Conservation (phyloP, 2,797 vertebrate genomes). For the Catamblyrhynchus diadema region DNA sequence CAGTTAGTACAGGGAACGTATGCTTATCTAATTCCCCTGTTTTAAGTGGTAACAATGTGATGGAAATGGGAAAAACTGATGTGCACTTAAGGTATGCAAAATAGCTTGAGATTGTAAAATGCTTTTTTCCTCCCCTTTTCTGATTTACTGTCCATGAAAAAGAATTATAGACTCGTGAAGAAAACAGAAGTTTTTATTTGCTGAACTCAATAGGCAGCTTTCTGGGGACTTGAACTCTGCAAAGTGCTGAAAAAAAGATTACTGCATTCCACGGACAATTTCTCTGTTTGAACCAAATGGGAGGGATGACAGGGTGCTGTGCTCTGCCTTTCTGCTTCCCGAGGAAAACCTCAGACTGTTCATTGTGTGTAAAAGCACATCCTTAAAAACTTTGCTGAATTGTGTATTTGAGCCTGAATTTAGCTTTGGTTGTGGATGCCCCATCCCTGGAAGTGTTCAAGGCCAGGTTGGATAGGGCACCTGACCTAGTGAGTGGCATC, state of each 20-base stretch:
- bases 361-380: not conserved
- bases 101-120: conserved; percentile 54
- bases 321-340: conserved; percentile 25
- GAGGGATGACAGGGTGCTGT: conserved; percentile 34
- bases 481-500: not conserved
- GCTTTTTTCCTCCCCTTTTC: not conserved
- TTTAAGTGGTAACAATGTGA: not conserved
- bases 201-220: conserved; percentile 58
- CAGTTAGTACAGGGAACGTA: conserved; percentile 24
- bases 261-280: conserved; percentile 32
- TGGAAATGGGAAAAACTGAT: conserved; percentile 62
- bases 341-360: not conserved
- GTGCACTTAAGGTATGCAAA: conserved; percentile 55
- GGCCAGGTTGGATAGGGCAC: not conserved
- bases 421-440: not conserved
- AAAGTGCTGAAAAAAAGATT: conserved; percentile 67
- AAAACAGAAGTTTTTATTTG: conserved; percentile 64
- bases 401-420: not conserved
- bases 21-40: conserved; percentile 54
- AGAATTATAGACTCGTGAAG: conserved; percentile 54
- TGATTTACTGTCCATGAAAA: conserved; percentile 72
- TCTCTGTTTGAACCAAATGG: conserved; percentile 48
- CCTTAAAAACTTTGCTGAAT: not conserved
- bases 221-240: conserved; percentile 58
- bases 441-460: not conserved